Evolutionary conservation across 2,888 invertebrate genomes (phyloP).

Genomic region (Rhingia rostrata): DNA sequence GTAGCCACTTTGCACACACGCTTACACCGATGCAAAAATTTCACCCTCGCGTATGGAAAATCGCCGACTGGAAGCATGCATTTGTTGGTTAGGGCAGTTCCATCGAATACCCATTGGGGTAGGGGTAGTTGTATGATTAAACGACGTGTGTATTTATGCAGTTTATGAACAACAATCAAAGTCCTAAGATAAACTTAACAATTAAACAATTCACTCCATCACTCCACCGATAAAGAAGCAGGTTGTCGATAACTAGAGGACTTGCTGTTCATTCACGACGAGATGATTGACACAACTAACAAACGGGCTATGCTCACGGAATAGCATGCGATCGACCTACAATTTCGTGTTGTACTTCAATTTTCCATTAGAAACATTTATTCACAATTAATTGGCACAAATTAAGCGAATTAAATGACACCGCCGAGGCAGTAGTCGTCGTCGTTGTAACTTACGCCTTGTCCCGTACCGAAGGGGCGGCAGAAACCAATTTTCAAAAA

Average conservation of each 20-base stretch:
- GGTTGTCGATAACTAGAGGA: too few relatives aligned
- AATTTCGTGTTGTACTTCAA: constrained; percentile 55
- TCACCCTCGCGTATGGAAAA: constrained; percentile 5
- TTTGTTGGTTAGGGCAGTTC: background rate
- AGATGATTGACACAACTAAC: constrained; percentile 56
- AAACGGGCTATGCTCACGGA: constrained; percentile 26
- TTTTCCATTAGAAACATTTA: constrained; percentile 65
- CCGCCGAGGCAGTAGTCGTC: constrained; percentile 23
- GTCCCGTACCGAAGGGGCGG: constrained; percentile 28
- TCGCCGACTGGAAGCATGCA: background rate
- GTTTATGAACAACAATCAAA: too few relatives aligned
- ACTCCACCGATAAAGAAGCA: background rate
- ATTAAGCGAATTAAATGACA: constrained; percentile 69
- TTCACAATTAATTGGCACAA: constrained; percentile 72
- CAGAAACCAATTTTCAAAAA: constrained; percentile 4
- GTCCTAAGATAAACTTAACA: too few relatives aligned
- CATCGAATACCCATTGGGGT: too few relatives aligned
- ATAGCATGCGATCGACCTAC: constrained; percentile 43
- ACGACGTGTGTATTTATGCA: too few relatives aligned
- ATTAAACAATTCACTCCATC: too few relatives aligned
- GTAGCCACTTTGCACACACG: background rate
- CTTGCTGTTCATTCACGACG: constrained; percentile 22
- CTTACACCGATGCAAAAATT: constrained; percentile 3
- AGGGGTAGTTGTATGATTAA: too few relatives aligned
- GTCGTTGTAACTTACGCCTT: constrained; percentile 17